Conservation (phyloP, 2,797 vertebrate genomes). For the Pogoniulus pusillus region DNA sequence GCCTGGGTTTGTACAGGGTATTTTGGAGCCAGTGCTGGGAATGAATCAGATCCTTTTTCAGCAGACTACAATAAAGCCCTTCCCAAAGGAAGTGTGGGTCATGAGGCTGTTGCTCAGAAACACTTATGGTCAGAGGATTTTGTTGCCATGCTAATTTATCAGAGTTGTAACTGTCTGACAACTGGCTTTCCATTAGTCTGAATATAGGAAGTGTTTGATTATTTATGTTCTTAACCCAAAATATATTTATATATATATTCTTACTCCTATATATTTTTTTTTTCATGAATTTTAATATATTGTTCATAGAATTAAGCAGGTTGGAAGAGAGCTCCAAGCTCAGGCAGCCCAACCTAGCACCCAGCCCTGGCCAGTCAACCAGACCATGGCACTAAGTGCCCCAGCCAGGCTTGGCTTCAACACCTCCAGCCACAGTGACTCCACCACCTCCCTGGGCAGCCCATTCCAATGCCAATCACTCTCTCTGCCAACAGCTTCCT, state of each 20-base stretch:
- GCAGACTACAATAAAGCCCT: neutral
- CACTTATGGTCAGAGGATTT: neutral
- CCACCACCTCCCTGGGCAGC: too few species aligned
- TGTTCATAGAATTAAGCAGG: too few species aligned
- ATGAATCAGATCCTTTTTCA: neutral
- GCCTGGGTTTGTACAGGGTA: neutral
- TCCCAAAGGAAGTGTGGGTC: slow-evolving; percentile 24
- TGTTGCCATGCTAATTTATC: slow-evolving; percentile 3
- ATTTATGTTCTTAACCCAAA: neutral
- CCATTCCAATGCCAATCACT: too few species aligned
- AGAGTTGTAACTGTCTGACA: neutral
- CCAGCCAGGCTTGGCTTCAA: too few species aligned
- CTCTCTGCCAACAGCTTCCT: too few species aligned
- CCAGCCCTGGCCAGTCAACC: too few species aligned
- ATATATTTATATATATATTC: neutral
- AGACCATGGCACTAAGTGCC: too few species aligned
- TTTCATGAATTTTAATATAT: too few species aligned
- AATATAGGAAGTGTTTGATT: neutral
- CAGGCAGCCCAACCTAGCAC: too few species aligned
- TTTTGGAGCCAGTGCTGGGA: neutral
- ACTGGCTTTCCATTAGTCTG: neutral
- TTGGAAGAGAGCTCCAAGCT: too few species aligned
- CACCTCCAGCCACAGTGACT: too few species aligned
- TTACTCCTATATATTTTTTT: too few species aligned
- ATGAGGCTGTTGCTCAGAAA: slow-evolving; percentile 14